Evolutionary conservation across 2,113 vertebrate genomes (phyloP).

Genomic region (Nycticryphes semicollaris): DNA sequence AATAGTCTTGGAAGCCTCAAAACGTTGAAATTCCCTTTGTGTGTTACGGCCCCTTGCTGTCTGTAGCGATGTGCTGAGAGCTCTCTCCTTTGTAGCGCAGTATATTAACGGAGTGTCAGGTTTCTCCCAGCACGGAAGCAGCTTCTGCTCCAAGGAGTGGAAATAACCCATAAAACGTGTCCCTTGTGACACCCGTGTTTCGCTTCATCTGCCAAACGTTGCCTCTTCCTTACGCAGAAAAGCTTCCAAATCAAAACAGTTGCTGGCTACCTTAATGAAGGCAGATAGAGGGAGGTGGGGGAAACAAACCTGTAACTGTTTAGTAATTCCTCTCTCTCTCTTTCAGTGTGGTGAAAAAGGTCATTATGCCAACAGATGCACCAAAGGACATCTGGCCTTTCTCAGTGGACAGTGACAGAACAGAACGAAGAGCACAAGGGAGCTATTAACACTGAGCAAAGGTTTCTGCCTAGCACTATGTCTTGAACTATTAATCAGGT

Average conservation of each 20-base stretch:
- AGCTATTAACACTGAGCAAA: conserved; percentile 49
- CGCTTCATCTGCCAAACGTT: neutral
- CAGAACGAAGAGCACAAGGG: conserved; percentile 31
- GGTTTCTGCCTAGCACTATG: conserved; percentile 39
- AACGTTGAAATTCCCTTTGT: neutral
- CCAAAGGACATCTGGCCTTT: conserved; percentile 97
- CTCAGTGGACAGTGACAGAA: conserved; percentile 91
- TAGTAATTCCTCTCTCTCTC: neutral
- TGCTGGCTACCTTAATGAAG: neutral
- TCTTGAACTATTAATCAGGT: conserved; percentile 55
- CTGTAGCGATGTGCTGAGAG: neutral
- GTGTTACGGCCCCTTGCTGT: neutral
- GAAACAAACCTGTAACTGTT: neutral
- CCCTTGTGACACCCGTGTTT: neutral
- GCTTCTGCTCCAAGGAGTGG: neutral
- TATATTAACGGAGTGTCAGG: neutral
- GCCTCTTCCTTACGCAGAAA: neutral
- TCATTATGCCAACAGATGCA: conserved; percentile 99
- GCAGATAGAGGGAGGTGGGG: neutral
- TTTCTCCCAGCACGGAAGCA: neutral
- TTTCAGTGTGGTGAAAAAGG: conserved; percentile 96
- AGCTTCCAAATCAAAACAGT: neutral
- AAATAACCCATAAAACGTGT: neutral
- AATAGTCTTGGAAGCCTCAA: neutral
- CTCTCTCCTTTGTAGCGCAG: neutral